phyloP scores from a whole-genome alignment of 2,888 invertebrate species.

The Pammene aurita region DNA sequence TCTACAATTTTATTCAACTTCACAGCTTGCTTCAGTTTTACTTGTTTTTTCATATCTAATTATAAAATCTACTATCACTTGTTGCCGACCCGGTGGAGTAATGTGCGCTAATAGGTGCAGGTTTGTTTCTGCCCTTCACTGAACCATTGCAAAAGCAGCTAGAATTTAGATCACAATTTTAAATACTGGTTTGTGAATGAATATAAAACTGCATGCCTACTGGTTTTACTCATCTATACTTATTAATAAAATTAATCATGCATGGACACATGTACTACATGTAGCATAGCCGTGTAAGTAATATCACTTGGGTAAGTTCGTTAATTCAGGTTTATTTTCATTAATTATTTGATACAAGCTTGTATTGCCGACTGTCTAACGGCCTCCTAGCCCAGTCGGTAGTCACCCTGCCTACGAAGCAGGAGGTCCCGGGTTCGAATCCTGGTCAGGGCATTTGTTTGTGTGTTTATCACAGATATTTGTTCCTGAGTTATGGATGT shows the following conservation, averaged over 20 bases:
- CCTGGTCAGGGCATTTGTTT: too few relatives aligned
- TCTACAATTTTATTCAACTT: too few relatives aligned
- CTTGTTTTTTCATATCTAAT: background rate
- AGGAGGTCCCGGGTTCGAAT: too few relatives aligned
- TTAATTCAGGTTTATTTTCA: too few relatives aligned
- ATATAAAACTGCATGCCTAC: background rate
- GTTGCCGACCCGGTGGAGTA: background rate
- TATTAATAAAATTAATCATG: background rate
- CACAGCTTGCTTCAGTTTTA: too few relatives aligned
- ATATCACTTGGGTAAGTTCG: background rate
- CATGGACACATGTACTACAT: background rate
- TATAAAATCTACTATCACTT: background rate
- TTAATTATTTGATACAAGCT: too few relatives aligned
- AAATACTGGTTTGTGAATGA: conserved; percentile 32
- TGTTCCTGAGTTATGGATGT: too few relatives aligned
- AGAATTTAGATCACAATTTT: conserved; percentile 31
- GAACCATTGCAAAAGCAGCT: conserved; percentile 13
- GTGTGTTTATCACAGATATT: too few relatives aligned
- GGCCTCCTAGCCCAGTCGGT: too few relatives aligned
- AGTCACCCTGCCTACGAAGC: too few relatives aligned
- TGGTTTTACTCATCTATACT: background rate
- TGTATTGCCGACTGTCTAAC: too few relatives aligned
- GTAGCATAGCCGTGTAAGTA: background rate
- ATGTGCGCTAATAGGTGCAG: conserved; percentile 11
- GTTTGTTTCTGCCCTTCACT: conserved; percentile 20